Conservation (phyloP, 35 echinoderm and acorn worm genomes). For the Ophioderma brevispina region DNA sequence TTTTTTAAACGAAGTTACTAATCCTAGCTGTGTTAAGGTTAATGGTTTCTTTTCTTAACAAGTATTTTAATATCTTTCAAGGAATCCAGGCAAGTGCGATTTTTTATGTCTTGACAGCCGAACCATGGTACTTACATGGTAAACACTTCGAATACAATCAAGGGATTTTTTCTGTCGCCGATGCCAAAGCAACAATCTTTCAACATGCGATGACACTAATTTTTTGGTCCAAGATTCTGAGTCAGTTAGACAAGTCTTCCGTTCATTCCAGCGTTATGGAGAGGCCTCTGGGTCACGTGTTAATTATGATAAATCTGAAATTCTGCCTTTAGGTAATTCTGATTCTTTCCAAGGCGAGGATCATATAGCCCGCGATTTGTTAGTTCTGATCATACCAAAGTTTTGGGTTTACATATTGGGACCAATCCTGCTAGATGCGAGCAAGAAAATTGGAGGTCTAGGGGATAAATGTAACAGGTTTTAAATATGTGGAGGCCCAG, state of each 20-base stretch:
- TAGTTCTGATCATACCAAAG: not conserved
- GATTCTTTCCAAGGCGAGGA: not conserved
- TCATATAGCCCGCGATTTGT: not conserved
- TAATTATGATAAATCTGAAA: not conserved
- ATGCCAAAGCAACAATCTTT: not conserved
- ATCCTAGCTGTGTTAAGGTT: conserved; percentile 12
- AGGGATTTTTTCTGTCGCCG: not conserved
- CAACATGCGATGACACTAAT: not conserved
- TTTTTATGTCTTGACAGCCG: too few species aligned
- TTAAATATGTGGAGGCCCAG: not conserved
- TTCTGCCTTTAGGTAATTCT: not conserved
- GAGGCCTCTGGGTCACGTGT: not conserved
- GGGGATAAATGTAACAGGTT: not conserved
- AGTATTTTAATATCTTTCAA: not conserved
- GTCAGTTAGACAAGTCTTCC: not conserved
- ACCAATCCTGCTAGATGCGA: not conserved
- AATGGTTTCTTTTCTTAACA: not conserved
- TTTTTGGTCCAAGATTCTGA: not conserved
- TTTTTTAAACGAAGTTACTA: not conserved
- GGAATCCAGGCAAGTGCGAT: conserved; percentile 47
- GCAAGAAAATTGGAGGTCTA: not conserved
- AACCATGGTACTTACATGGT: not conserved
- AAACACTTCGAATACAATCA: not conserved
- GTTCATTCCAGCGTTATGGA: not conserved
- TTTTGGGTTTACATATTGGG: not conserved